Evolutionary conservation across 1,140 invertebrate genomes (phyloP).

Genomic region (Thalassaphorura encarpata): DNA sequence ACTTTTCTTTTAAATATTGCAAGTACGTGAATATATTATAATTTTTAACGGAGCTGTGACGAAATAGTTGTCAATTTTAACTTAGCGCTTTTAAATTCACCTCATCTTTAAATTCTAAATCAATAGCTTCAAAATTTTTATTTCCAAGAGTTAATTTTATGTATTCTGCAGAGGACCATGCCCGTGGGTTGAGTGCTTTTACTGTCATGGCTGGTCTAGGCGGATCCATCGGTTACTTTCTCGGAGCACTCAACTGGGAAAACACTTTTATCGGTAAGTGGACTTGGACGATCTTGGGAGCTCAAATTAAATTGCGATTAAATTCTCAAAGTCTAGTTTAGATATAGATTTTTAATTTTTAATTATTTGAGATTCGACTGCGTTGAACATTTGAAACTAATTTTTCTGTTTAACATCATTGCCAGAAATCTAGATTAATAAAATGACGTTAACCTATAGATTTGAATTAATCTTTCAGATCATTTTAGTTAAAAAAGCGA

Average conservation of each 20-base stretch:
- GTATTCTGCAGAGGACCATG: slow-evolving; percentile 65
- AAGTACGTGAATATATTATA: slow-evolving; percentile 7
- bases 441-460: too few relatives aligned
- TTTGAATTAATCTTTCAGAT: too few relatives aligned
- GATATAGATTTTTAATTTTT: background rate
- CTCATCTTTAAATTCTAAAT: too few relatives aligned
- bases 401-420: too few relatives aligned
- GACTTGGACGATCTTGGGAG: too few relatives aligned
- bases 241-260: slow-evolving; percentile 91
- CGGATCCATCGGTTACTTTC: slow-evolving; percentile 82
- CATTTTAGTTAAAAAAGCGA: too few relatives aligned
- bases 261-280: slow-evolving; percentile 62
- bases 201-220: slow-evolving; percentile 93
- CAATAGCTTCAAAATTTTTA: too few relatives aligned
- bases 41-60: background rate
- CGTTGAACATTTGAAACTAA: background rate
- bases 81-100: too few relatives aligned
- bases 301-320: slow-evolving; percentile 3
- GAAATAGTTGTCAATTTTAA: too few relatives aligned
- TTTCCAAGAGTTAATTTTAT: background rate
- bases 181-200: slow-evolving; percentile 83
- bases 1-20: slow-evolving; percentile 57
- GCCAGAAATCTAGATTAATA: too few relatives aligned
- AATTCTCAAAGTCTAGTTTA: too few relatives aligned
- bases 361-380: background rate